Evolutionary conservation across 2,113 vertebrate species (phyloP), one percentile per base, ranked within the genome.

Genomic region (Triplophysa siluroides): DNA sequence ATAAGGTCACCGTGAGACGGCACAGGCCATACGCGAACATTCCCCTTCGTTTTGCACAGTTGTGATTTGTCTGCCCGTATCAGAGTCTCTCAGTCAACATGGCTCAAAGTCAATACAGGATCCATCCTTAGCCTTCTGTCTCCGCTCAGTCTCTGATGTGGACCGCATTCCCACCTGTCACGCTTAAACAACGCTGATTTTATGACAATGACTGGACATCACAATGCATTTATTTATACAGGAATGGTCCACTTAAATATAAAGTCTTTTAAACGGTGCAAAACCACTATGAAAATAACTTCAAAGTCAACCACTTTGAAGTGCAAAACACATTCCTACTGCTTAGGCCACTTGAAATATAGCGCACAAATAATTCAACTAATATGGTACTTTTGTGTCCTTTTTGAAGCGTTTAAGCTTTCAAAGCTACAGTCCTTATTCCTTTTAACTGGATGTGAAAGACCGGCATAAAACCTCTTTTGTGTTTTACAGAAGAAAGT

Each of bases 151-250:
- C 41, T 61, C 16, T 43, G 33, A 78, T 60, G 47, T 58, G 10
- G 21, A 58, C 29, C 43, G 16, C n/a, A 50, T 69, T 58, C 56
- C 68, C 54, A 78, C 77, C 83, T 75, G 69, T 68, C 62, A 41
- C 26, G 50, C 21, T 73, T 33, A 66, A 54, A 26, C 14, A 41
- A 33, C 54, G 50, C 8, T 21, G 43, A 52, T 52, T 23, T 61
- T 14, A 69, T 26, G 21, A 19, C 12, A 70, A 24, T 14, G 12
- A 24, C 41, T 10, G 1, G 23, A 69, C 18, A 24, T n/a, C 67
- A 69, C 23, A 69, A 18, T 26, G 67, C 13, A n/a, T 16, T 54
- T 13, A 26, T 71, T 54, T 33, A 33, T 23, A 54, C 19, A 9
- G 8, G 45, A 50, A 50, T 13, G 11, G 19, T 21, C 9, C 9